Conservation (phyloP, 2,888 invertebrate genomes). For the Pedicia rivosa region DNA sequence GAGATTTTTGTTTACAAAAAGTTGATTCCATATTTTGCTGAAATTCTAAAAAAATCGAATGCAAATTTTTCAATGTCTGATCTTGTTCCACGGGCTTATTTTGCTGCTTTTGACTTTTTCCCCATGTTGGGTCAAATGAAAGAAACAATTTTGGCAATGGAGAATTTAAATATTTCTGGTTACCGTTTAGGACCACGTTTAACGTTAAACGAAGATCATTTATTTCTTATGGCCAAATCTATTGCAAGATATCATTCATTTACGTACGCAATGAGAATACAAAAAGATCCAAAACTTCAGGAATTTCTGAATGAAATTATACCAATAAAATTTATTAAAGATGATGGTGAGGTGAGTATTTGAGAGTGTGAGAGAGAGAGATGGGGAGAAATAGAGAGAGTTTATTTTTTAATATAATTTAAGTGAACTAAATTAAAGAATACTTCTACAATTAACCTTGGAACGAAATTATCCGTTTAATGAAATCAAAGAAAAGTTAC, state of each 20-base stretch:
- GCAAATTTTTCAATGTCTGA: constrained; percentile 13
- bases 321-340: constrained; percentile 17
- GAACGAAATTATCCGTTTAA: no score
- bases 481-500: no score
- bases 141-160: constrained; percentile 23
- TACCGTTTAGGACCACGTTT: constrained; percentile 23
- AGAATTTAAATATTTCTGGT: constrained; percentile 21
- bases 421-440: no score
- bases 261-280: constrained; percentile 20
- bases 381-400: no score
- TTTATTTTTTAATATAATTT: no score
- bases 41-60: constrained; percentile 15
- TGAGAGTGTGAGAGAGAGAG: background rate
- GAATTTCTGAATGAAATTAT: constrained; percentile 18
- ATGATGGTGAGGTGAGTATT: background rate
- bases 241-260: constrained; percentile 24
- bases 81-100: constrained; percentile 20
- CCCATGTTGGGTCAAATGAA: constrained; percentile 7
- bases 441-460: no score
- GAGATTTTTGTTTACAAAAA: constrained; percentile 23
- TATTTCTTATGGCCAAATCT: constrained; percentile 19
- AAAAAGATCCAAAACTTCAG: constrained; percentile 17
- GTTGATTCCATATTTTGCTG: constrained; percentile 21
- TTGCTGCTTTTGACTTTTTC: constrained; percentile 12
- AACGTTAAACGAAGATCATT: constrained; percentile 20